A percentile compares a stretch with the other conserved stretches of the same genome.
Evolutionary conservation across 2,113 vertebrate species (phyloP).

Genomic region (Chiloscyllium plagiosum): DNA sequence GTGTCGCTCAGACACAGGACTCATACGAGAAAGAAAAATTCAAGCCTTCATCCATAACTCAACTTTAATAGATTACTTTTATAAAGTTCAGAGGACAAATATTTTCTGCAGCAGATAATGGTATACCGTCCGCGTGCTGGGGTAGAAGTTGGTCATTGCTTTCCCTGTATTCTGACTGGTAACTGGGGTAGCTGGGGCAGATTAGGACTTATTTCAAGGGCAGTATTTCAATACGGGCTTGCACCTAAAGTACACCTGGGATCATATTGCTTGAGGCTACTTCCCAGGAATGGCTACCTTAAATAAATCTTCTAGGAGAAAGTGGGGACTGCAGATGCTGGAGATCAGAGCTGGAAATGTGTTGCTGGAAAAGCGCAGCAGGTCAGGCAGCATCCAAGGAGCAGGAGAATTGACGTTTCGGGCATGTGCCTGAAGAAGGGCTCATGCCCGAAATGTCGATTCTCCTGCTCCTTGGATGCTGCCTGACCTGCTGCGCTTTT

Average conservation of each 20-base stretch:
- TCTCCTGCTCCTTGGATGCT: too few species aligned
- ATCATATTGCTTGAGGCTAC: not conserved
- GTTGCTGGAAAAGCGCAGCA: too few species aligned
- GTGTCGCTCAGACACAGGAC: constrained; percentile 43
- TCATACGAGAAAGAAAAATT: constrained; percentile 36
- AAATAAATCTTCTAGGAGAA: too few species aligned
- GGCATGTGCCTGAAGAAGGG: too few species aligned
- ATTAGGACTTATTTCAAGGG: not conserved
- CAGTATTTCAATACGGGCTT: not conserved
- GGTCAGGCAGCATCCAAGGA: too few species aligned
- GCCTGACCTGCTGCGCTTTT: too few species aligned
- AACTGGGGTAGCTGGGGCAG: not conserved
- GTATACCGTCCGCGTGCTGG: not conserved
- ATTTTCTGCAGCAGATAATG: not conserved
- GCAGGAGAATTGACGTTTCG: too few species aligned
- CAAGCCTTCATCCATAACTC: constrained; percentile 39
- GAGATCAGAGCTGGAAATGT: too few species aligned
- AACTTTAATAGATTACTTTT: constrained; percentile 41
- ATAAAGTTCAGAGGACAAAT: constrained; percentile 36
- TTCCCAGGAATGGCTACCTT: not conserved
- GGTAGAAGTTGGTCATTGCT: not conserved
- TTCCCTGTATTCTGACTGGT: not conserved
- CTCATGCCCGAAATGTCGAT: too few species aligned
- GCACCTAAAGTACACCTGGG: not conserved
- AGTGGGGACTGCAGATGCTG: too few species aligned